Evolutionary conservation across 2,113 vertebrate species (phyloP).

Genomic region (Manacus vitellinus): DNA sequence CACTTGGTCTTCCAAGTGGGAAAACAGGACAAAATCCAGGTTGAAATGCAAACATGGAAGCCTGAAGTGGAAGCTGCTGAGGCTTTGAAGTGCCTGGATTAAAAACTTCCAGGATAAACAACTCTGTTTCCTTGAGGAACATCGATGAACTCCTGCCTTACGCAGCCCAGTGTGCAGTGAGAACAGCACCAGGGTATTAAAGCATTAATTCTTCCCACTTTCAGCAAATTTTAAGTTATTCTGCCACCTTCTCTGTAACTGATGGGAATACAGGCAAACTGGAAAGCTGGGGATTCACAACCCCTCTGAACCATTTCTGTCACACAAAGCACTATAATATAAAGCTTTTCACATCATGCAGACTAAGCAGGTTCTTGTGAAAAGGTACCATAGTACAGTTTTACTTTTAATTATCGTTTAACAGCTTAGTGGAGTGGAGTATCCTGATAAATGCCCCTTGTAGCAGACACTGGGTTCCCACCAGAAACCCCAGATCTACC

Average conservation of each 20-base stretch:
- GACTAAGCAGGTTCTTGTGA: neutral
- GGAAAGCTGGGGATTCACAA: neutral
- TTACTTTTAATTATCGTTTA: neutral
- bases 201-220: neutral
- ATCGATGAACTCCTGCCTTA: rapidly evolving
- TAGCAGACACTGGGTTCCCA: neutral
- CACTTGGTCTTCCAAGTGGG: rapidly evolving
- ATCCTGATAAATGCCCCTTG: neutral
- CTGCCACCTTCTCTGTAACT: neutral
- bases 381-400: neutral
- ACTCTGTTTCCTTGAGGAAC: neutral
- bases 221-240: neutral
- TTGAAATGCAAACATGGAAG: neutral
- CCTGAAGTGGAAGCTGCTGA: neutral
- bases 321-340: neutral
- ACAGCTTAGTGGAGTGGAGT: neutral
- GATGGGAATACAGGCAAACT: neutral
- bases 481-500: neutral
- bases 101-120: neutral
- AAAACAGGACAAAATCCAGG: neutral
- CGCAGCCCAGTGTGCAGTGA: rapidly evolving
- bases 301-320: neutral
- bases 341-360: neutral
- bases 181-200: neutral
- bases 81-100: neutral